Conservation (phyloP, 2,888 invertebrate species). For the Drosophila kanekoi region DNA sequence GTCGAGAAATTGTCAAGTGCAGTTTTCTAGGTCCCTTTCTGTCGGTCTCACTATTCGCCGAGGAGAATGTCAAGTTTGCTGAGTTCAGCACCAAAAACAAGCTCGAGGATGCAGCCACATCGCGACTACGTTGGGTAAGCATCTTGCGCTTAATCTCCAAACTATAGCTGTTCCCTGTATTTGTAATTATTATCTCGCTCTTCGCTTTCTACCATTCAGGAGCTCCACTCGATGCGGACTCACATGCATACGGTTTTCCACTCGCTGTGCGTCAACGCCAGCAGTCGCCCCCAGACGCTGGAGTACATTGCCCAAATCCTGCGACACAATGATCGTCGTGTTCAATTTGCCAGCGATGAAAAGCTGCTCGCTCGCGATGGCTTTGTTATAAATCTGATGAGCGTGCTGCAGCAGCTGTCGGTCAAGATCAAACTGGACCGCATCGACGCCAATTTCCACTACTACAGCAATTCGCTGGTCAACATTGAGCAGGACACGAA, state of each 20-base stretch:
- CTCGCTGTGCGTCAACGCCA: conserved; percentile 92
- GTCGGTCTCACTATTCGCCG: conserved; percentile 95
- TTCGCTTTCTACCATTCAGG: conserved; percentile 85
- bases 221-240: conserved; percentile 91
- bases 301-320: conserved; percentile 92
- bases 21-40: conserved; percentile 97
- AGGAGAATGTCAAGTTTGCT: conserved; percentile 95
- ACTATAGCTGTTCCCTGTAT: too few relatives aligned
- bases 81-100: conserved; percentile 87
- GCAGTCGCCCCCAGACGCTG: conserved; percentile 92
- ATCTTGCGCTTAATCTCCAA: conserved; percentile 1
- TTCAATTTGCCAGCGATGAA: conserved; percentile 96
- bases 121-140: conserved; percentile 83
- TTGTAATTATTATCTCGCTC: neutral
- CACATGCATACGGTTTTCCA: conserved; percentile 93
- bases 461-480: conserved; percentile 91
- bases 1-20: conserved; percentile 93
- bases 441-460: conserved; percentile 95
- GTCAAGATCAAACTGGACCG: conserved; percentile 95
- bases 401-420: conserved; percentile 95
- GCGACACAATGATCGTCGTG: conserved; percentile 92
- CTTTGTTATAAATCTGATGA: conserved; percentile 96
- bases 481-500: conserved; percentile 92
- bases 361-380: conserved; percentile 95
- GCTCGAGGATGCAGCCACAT: conserved; percentile 71